phyloP scores from a whole-genome alignment of 2,797 vertebrate genomes.

The Eleutherodactylus coqui region DNA sequence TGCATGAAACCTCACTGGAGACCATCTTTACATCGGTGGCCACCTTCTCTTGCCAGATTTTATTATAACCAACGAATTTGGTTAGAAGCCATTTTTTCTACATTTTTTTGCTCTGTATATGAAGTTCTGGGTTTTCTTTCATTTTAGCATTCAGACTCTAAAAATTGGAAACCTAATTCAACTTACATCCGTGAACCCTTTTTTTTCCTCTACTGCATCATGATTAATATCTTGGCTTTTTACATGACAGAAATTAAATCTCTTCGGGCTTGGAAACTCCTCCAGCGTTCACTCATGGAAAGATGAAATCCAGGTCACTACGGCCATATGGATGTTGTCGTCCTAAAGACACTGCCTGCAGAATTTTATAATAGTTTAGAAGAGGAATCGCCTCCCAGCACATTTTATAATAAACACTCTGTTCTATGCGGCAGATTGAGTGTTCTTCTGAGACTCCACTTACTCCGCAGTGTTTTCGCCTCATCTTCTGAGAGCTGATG shows the following conservation, averaged over 20 bases:
- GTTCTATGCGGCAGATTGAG: neutral
- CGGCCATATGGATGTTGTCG: conserved; percentile 53
- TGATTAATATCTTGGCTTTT: neutral
- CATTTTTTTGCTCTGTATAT: too few species aligned
- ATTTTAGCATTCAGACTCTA: too few species aligned
- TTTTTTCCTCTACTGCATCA: neutral
- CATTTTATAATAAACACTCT: neutral
- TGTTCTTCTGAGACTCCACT: neutral
- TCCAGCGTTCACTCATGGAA: neutral
- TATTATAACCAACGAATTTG: too few species aligned
- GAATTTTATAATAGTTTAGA: neutral
- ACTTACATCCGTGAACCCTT: neutral
- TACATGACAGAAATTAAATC: neutral
- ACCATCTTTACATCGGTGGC: too few species aligned
- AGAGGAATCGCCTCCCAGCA: neutral
- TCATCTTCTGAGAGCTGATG: too few species aligned
- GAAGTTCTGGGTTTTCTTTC: too few species aligned
- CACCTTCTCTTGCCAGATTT: too few species aligned
- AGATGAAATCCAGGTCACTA: conserved; percentile 54
- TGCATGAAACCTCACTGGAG: too few species aligned
- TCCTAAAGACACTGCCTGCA: conserved; percentile 8
- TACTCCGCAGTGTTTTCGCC: neutral
- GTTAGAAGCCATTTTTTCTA: too few species aligned
- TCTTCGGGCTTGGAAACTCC: conserved; percentile 8
- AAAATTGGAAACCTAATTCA: too few species aligned